phyloP scores from a whole-genome alignment of 2,888 invertebrate genomes.

The Eugnorisma glareosa region DNA sequence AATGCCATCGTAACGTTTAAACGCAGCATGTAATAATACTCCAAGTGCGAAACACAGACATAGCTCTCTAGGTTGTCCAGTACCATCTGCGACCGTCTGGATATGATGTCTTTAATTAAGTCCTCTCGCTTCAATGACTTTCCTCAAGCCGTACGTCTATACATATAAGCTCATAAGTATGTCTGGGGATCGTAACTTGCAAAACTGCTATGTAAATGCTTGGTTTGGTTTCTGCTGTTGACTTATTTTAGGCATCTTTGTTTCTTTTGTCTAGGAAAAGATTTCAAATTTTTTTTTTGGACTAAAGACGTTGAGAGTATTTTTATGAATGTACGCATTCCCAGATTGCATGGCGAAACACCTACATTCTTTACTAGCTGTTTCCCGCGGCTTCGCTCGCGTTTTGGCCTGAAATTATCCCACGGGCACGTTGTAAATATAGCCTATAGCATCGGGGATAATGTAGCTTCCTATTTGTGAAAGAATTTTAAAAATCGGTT shows the following conservation, averaged over 20 bases:
- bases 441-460: no score
- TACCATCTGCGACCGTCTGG: slow-evolving; percentile 69
- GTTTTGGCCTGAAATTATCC: no score
- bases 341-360: background rate
- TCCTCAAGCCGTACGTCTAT: slow-evolving; percentile 37
- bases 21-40: background rate
- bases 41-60: slow-evolving; percentile 19
- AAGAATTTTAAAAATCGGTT: no score
- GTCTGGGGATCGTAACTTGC: slow-evolving; percentile 3
- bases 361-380: background rate
- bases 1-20: background rate
- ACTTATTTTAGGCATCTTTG: background rate
- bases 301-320: background rate
- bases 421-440: no score
- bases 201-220: slow-evolving; percentile 13
- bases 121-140: slow-evolving; percentile 61
- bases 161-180: background rate
- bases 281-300: background rate
- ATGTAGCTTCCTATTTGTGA: no score
- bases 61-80: slow-evolving; percentile 30
- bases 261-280: background rate
- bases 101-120: slow-evolving; percentile 78
- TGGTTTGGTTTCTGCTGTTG: background rate
- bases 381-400: no score
- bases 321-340: background rate